A percentile compares a stretch with the other conserved stretches of the same genome.
phyloP scores from a whole-genome alignment of 2,888 invertebrate species.

The Leptinotarsa peninsularis region DNA sequence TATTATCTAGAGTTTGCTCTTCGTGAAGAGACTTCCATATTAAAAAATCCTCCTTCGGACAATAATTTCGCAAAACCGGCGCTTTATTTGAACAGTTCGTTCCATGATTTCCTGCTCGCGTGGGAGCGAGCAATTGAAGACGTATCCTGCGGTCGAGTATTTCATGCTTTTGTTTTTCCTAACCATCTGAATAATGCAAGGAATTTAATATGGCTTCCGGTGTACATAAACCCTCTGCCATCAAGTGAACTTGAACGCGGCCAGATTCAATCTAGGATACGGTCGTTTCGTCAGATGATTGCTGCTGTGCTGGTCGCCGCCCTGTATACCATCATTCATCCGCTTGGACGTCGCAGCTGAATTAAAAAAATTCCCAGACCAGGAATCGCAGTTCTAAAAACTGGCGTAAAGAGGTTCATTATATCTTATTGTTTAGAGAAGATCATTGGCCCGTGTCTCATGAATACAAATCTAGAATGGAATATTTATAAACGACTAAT shows the following conservation, averaged over 20 bases:
- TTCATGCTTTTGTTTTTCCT: slow-evolving; percentile 4
- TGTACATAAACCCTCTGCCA: neutral
- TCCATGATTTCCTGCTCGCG: neutral
- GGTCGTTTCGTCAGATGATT: slow-evolving; percentile 7
- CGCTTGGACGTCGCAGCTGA: no score
- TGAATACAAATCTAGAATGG: no score
- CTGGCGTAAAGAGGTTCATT: no score
- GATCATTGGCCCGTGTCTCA: no score
- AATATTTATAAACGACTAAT: no score
- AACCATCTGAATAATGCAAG: slow-evolving; percentile 10
- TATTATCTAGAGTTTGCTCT: no score
- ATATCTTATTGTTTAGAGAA: no score
- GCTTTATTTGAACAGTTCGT: neutral
- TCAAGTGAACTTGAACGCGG: slow-evolving; percentile 14
- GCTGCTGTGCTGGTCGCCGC: neutral
- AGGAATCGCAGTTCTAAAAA: neutral
- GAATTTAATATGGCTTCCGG: slow-evolving; percentile 20
- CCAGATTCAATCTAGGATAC: slow-evolving; percentile 7
- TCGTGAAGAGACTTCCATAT: no score
- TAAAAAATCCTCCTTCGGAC: no score
- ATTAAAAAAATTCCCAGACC: neutral
- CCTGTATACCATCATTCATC: neutral
- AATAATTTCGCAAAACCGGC: neutral
- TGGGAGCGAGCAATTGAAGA: slow-evolving; percentile 16
- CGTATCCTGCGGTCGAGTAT: slow-evolving; percentile 15